Conservation (phyloP, 2,797 vertebrate species). For the Chanos chanos region DNA sequence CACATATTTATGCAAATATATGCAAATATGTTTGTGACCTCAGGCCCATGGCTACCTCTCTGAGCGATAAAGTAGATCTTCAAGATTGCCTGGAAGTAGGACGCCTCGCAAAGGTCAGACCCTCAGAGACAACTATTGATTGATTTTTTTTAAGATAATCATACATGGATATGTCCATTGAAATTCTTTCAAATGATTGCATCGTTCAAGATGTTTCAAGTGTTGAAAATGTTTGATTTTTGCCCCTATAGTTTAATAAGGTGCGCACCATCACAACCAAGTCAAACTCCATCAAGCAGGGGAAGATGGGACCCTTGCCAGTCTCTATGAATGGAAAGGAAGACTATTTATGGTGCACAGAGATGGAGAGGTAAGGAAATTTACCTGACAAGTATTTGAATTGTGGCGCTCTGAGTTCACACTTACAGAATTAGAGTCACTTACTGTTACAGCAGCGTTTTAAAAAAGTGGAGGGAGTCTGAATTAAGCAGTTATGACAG, state of each 20-base stretch:
- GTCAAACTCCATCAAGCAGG: constrained; percentile 71
- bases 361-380: constrained; percentile 74
- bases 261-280: constrained; percentile 77
- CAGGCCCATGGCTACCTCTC: constrained; percentile 74
- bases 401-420: neutral
- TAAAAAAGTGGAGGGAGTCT: no score
- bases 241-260: constrained; percentile 69
- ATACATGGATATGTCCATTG: no score
- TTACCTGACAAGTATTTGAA: neutral
- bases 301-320: constrained; percentile 68
- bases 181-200: neutral
- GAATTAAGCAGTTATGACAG: no score
- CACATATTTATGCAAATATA: neutral
- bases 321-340: constrained; percentile 75
- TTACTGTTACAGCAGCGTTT: no score
- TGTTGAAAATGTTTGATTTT: neutral
- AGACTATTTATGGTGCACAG: constrained; percentile 77
- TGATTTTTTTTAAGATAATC: no score
- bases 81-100: constrained; percentile 85
- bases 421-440: neutral
- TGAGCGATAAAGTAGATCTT: constrained; percentile 74
- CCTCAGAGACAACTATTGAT: no score
- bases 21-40: constrained; percentile 3
- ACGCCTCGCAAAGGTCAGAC: constrained; percentile 77
- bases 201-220: neutral